Base-by-base conservation (phyloP, 1,140 invertebrate genomes). In the Paraescarpia echinospica region DNA sequence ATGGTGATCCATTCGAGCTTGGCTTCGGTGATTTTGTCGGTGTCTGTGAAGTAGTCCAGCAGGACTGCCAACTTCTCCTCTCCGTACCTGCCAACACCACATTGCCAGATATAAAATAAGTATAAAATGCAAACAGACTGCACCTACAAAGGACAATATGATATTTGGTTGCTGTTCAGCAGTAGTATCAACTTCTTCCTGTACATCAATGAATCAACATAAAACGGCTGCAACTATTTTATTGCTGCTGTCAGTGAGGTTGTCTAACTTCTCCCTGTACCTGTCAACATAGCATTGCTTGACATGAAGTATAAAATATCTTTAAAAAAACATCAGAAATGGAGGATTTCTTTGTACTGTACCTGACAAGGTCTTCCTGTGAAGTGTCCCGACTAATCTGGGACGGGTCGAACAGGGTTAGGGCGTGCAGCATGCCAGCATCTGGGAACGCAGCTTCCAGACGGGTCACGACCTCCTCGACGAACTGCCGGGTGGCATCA, bases 321-420 rank as follows among this genome's bases (percentile, higher is more conserved):
- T 51, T 9, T 18, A 9, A 51, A 51, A 1, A 51, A 51, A 9
- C 48, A 51, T 51, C 18, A 51, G 8, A 51, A 51, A 51, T 51
- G 18, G 18, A 51, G 48, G 89, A 1, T 34, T 33, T 33, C n/a
- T n/a, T n/a, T n/a, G 89, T 90, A 90, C 89, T 90, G 27, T 90
- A 33, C 89, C 89, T 35, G 89, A 9, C 89, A 90, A 33, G 89
- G 89, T 90, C 89, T 27, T 90, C 89, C 89, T 90, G n/a, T n/a
- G n/a, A n/a, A n/a, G n/a, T n/a, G n/a, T n/a, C n/a, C n/a, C n/a
- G 59, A 0, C 59, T 77, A 27, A 77, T 77, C 59, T 77, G 59
- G 59, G 59, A 77, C 22, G 59, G 89, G 89, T 90, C 89, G 27
- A 90, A 90, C 89, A 33, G 35, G 89, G 89, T 90, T 0, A 90